Conservation (phyloP, 1,140 invertebrate species). For the Tigriopus japonicus region DNA sequence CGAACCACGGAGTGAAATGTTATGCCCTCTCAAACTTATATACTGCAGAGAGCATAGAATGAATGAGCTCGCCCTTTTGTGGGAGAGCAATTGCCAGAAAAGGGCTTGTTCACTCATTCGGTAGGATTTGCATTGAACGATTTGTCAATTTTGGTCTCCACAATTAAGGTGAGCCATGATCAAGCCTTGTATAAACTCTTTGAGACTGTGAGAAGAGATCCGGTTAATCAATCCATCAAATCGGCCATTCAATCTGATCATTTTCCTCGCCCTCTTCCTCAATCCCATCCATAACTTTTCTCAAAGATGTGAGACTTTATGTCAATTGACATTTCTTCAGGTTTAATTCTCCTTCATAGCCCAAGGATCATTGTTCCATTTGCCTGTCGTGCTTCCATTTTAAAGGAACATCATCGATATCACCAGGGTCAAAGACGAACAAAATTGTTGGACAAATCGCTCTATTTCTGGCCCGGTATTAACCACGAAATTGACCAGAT, state of each 20-base stretch:
- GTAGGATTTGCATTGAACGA: no score
- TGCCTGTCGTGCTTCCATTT: not conserved
- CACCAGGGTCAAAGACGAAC: not conserved
- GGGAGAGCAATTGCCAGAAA: no score
- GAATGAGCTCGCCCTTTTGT: no score
- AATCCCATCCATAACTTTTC: not conserved
- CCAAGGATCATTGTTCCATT: not conserved
- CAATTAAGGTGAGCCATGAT: no score
- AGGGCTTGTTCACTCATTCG: no score
- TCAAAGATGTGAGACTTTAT: not conserved
- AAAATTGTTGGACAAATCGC: not conserved
- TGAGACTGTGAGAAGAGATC: not conserved
- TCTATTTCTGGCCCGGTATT: slow-evolving; percentile 1
- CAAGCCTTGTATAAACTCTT: not conserved
- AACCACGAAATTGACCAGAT: not conserved
- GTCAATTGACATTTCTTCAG: not conserved
- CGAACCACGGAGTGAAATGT: no score
- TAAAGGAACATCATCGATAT: not conserved
- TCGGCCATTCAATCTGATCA: no score
- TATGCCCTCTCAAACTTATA: no score
- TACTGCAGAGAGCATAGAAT: no score
- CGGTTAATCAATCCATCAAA: not conserved
- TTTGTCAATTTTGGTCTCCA: not conserved
- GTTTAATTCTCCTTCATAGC: not conserved
- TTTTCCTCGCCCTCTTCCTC: no score